Evolutionary conservation across 2,888 invertebrate species (phyloP).

Genomic region (Bursaphelenchus okinawaensis): DNA sequence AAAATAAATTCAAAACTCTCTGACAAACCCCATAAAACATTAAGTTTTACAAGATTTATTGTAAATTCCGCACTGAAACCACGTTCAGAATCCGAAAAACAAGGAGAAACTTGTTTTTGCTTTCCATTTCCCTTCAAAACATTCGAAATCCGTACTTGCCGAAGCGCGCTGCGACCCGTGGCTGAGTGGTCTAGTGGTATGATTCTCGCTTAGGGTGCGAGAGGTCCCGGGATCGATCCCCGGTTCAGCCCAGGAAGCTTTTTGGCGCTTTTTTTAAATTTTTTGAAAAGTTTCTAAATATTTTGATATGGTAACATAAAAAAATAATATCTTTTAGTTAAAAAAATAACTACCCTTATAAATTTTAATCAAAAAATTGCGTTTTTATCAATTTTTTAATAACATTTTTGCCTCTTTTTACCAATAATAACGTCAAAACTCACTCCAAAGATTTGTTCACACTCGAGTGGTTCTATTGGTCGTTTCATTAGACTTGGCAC

Average conservation of each 20-base stretch:
- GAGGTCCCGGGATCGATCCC: slow-evolving; percentile 58
- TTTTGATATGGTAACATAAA: no score
- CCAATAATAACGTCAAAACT: no score
- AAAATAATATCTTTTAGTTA: no score
- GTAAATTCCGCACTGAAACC: no score
- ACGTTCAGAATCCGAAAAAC: no score
- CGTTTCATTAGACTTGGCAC: neutral
- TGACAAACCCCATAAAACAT: no score
- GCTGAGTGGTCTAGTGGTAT: slow-evolving; percentile 58
- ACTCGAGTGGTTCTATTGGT: neutral
- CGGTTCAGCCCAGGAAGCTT: slow-evolving; percentile 33
- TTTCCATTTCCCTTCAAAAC: neutral
- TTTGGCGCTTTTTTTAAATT: neutral
- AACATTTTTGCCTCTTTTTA: neutral
- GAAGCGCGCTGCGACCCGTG: slow-evolving; percentile 1
- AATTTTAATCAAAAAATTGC: no score
- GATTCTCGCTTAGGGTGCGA: slow-evolving; percentile 59
- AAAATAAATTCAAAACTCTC: neutral
- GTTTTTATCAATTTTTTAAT: neutral
- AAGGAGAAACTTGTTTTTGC: no score
- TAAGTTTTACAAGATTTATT: no score
- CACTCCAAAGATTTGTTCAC: no score
- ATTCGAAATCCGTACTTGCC: neutral
- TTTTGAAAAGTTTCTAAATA: neutral
- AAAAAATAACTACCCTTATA: no score